Evolutionary conservation across 2,113 vertebrate species (phyloP).

Genomic region (Gymnogyps californianus): DNA sequence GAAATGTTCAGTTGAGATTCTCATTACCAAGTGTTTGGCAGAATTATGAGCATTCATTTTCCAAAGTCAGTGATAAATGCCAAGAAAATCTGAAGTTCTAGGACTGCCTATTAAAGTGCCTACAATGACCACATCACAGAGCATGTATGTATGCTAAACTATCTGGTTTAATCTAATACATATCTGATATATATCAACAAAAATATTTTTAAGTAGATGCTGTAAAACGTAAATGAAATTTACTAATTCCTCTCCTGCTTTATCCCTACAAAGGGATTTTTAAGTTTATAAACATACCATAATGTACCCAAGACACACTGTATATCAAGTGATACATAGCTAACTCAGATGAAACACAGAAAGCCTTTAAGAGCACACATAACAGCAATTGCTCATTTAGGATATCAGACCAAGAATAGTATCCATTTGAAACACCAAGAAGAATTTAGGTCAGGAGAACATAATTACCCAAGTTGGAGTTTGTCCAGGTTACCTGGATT

Average conservation of each 20-base stretch:
- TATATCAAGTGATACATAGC: neutral
- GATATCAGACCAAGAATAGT: neutral
- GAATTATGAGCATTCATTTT: neutral
- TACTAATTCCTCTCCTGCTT: neutral
- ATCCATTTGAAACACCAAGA: neutral
- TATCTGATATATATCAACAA: neutral
- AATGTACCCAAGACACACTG: accelerated
- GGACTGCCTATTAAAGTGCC: neutral
- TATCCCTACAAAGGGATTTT: neutral
- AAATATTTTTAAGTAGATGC: neutral
- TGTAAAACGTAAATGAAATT: neutral
- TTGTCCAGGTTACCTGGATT: constrained; percentile 62
- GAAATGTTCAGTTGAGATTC: neutral
- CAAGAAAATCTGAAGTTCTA: neutral
- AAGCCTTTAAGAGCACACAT: neutral
- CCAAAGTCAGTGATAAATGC: neutral
- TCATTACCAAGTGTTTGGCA: neutral
- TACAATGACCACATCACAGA: neutral
- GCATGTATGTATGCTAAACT: neutral
- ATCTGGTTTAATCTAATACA: neutral
- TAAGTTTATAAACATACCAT: neutral
- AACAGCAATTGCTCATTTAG: neutral
- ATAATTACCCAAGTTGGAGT: constrained; percentile 42
- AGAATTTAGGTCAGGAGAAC: constrained; percentile 47
- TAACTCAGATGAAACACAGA: neutral